phyloP scores from a whole-genome alignment of 1,140 invertebrate genomes.

The Vollenhovia emeryi region DNA sequence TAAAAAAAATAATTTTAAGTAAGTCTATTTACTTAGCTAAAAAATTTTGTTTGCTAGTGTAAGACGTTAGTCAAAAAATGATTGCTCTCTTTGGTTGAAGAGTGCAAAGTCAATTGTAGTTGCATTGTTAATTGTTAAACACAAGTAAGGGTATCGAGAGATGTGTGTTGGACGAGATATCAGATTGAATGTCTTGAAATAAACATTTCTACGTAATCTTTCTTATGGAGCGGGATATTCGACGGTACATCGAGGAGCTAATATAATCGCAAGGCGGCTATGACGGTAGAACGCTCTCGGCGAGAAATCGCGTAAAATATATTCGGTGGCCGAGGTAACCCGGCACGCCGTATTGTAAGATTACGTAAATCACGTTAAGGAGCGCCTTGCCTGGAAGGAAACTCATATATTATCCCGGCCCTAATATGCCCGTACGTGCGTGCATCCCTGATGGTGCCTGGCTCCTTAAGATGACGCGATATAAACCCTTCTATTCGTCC shows the following conservation, averaged over 20 bases:
- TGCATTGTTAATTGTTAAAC: too few species aligned
- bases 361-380: constrained; percentile 84
- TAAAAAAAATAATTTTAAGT: too few species aligned
- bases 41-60: too few species aligned
- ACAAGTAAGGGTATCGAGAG: too few species aligned
- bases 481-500: constrained; percentile 76
- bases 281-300: constrained; percentile 41
- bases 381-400: constrained; percentile 78
- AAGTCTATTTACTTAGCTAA: too few species aligned
- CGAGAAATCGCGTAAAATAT: constrained; percentile 69
- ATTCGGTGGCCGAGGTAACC: constrained; percentile 78
- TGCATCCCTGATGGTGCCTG: constrained; percentile 80
- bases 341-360: constrained; percentile 81
- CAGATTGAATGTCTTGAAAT: neutral
- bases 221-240: neutral
- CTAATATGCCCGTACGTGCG: constrained; percentile 84
- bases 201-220: neutral
- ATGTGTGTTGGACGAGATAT: too few species aligned
- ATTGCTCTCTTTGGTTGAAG: too few species aligned
- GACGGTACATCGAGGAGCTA: neutral
- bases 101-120: too few species aligned
- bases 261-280: neutral
- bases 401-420: constrained; percentile 83
- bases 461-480: constrained; percentile 79
- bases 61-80: too few species aligned